Evolutionary conservation across 2,888 invertebrate species (phyloP), one percentile per base, ranked within the genome.

Genomic region (Dioctria linearis): DNA sequence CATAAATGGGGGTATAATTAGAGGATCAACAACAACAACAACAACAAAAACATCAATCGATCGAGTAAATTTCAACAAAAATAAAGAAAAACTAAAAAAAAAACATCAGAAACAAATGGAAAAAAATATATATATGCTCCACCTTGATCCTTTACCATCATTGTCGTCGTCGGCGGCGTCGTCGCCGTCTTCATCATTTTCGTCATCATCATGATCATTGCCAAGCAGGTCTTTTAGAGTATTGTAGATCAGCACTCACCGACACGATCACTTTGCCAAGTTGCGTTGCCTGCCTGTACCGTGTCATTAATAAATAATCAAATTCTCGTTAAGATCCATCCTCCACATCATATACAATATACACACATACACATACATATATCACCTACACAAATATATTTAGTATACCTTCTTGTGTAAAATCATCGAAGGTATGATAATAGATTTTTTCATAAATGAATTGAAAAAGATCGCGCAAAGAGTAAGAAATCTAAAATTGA

Each of bases 251-350:
- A 54, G 54, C 54, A 6, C 3, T 54, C 11, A 4, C 11, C 54
- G 54, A 54, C 54, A 54, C 54, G 25, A 25, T 25, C 54, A 54
- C 54, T 54, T 54, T 54, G 54, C 6, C 54, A 11, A n/a, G 11
- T 11, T 11, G 54, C 11, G 11, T 11, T 11, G 54, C 11, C 54
- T 11, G 54, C 11, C 54, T 54, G 54, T 54, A 3, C 46, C 43
- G 61, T 80, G 83, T 84, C 84, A 84, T 84, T 84, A 84, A 84
- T 84, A 84, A 84, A 84, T 84, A 84, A 84, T 84, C 84, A 84
- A 84, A 84, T 83, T 83, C 84, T 84, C 84, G 83, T 84, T 84
- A 84, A 83, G 82, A 54, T 73, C 42, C 42, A 42, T 37, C 43
- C 11, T 11, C 11, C 11, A 4, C 6, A 1, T n/a, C 54, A 54